phyloP scores from a whole-genome alignment of 1,140 invertebrate species.

The Bombus cullumanus region DNA sequence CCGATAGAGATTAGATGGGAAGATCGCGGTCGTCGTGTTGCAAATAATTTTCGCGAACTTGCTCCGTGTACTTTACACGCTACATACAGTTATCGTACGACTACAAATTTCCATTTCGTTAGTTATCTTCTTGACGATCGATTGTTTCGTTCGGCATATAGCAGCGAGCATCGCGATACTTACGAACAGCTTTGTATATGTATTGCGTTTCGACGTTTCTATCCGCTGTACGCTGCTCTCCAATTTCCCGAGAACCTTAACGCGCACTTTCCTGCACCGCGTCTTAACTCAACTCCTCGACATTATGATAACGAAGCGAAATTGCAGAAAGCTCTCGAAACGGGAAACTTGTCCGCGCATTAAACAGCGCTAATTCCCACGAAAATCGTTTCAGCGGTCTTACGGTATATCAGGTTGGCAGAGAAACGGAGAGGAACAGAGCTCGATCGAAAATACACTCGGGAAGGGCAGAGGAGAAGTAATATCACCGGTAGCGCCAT shows the following conservation, averaged over 20 bases:
- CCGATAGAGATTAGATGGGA: too few relatives aligned
- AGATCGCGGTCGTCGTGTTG: too few relatives aligned
- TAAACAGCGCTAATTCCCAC: not conserved
- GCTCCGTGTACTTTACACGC: too few relatives aligned
- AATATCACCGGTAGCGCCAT: slow-evolving; percentile 55
- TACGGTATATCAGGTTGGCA: not conserved
- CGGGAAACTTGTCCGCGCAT: not conserved
- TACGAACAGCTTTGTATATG: not conserved
- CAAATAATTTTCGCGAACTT: too few relatives aligned
- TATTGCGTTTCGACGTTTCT: not conserved
- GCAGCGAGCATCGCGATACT: too few relatives aligned
- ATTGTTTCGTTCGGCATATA: rapidly evolving
- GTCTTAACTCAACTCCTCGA: not conserved
- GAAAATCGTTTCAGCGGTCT: not conserved
- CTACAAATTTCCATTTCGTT: too few relatives aligned
- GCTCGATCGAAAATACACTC: not conserved
- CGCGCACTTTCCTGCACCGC: not conserved
- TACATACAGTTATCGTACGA: too few relatives aligned
- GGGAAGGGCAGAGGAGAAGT: slow-evolving; percentile 13
- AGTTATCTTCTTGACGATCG: too few relatives aligned
- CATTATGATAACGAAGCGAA: not conserved
- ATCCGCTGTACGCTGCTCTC: not conserved
- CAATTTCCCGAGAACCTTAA: not conserved
- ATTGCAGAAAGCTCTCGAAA: slow-evolving; percentile 15
- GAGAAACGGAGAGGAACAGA: too few relatives aligned